Evolutionary conservation across 2,888 invertebrate genomes (phyloP), one percentile per base, ranked within the genome.

Genomic region (Ethmia dodecea): DNA sequence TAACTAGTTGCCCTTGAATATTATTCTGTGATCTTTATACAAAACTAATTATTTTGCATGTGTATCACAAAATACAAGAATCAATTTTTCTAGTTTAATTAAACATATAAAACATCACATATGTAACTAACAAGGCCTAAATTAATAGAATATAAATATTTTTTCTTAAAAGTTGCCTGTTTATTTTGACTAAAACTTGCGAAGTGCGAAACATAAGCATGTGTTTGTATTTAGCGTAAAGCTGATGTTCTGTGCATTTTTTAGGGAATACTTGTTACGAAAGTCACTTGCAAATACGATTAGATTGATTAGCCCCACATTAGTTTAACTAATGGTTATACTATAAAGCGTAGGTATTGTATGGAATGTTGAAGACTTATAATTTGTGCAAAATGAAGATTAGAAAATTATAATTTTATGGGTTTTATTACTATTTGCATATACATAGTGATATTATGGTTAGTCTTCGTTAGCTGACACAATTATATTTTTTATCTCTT

Each of bases 381-480:
- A 63, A 71, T 71, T 72, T 67, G 63, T 72, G 70, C 61, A 70
- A 68, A 66, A 65, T 55, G 46, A 52, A 63, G 50, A 57, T 58
- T 48, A 50, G 54, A 55, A 55, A 66, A 66, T 60, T 66, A 41
- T 70, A 68, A 68, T 62, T 66, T 60, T 66, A 67, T 62, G 54
- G 54, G 60, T 68, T 70, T 60, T 55, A 71, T 66, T 68, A 61
- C 43, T 47, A 49, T 67, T 65, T 68, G 64, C 64, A 63, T 67
- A 68, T 74, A 64, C 64, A 69, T 76, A 79, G 75, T 78, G 74
- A 77, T 79, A 74, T 71, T 75, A 75, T 65, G 12, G 73, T 71
- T 70, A 71, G 68, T 64, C 60, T 60, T 65, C 60, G 52, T 73
- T 73, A 71, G 66, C 60, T 50, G 60, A 60, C 64, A 60, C 61